phyloP scores from a whole-genome alignment of 2,113 vertebrate genomes.

The Bos javanicus region DNA sequence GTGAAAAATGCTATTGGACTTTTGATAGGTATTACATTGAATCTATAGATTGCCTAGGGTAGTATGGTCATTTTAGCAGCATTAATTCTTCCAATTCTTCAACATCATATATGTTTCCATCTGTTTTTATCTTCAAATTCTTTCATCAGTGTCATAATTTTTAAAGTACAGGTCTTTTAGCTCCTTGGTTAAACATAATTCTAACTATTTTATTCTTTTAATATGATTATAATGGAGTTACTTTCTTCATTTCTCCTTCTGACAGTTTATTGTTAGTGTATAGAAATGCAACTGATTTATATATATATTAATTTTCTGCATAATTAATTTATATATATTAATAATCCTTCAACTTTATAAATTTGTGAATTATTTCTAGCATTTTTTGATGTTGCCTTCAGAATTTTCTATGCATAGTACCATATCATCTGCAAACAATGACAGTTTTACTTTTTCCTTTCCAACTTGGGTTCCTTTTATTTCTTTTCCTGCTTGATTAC shows the following conservation, averaged over 20 bases:
- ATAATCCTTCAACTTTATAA: not conserved
- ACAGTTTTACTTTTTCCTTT: not conserved
- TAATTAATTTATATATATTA: not conserved
- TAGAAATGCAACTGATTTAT: not conserved
- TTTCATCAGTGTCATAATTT: not conserved
- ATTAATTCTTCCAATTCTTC: not conserved
- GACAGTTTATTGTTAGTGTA: not conserved
- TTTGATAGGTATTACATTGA: not conserved
- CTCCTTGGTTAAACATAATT: not conserved
- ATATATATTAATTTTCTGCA: not conserved
- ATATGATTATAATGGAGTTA: not conserved
- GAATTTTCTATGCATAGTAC: not conserved
- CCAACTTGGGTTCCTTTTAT: not conserved
- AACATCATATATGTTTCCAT: not conserved
- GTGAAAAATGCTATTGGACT: not conserved
- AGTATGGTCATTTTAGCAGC: not conserved
- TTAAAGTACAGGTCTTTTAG: not conserved
- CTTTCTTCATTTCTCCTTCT: not conserved
- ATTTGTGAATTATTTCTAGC: not conserved
- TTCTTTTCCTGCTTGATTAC: not conserved
- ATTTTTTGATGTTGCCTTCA: not conserved
- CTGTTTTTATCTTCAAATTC: not conserved
- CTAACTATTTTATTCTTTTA: not conserved
- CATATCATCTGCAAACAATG: not conserved
- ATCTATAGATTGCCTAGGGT: not conserved